Evolutionary conservation across 2,797 vertebrate genomes (phyloP).

Genomic region (Dendrocincla tyrannina): DNA sequence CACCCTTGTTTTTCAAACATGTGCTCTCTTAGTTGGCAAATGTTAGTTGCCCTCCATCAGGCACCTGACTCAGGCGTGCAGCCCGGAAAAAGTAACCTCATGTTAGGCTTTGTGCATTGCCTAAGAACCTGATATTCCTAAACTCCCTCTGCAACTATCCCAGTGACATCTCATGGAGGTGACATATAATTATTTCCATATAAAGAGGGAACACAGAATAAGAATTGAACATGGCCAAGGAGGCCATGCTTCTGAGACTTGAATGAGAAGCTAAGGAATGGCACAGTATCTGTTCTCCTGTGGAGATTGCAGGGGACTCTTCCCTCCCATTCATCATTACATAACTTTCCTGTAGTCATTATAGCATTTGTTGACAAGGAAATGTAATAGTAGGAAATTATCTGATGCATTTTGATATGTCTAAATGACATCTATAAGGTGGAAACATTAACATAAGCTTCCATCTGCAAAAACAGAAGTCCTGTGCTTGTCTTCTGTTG

Average conservation of each 20-base stretch:
- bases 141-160: background rate
- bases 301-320: background rate
- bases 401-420: constrained; percentile 30
- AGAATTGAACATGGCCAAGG: background rate
- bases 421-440: background rate
- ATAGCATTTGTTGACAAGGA: constrained; percentile 16
- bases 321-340: background rate
- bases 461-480: background rate
- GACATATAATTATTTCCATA: background rate
- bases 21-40: background rate
- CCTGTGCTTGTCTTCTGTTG: background rate
- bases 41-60: background rate
- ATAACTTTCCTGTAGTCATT: background rate
- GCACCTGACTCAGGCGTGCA: constrained; percentile 54
- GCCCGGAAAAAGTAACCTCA: constrained; percentile 61
- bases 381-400: constrained; percentile 53
- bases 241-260: accelerated
- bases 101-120: constrained; percentile 8
- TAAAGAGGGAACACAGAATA: background rate
- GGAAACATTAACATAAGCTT: background rate
- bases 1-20: constrained; percentile 38
- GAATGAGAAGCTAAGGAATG: background rate
- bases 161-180: background rate
- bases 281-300: background rate
- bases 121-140: constrained; percentile 41